Base-by-base conservation (phyloP, 2,113 vertebrate genomes). In the Ovis canadensis region DNA sequence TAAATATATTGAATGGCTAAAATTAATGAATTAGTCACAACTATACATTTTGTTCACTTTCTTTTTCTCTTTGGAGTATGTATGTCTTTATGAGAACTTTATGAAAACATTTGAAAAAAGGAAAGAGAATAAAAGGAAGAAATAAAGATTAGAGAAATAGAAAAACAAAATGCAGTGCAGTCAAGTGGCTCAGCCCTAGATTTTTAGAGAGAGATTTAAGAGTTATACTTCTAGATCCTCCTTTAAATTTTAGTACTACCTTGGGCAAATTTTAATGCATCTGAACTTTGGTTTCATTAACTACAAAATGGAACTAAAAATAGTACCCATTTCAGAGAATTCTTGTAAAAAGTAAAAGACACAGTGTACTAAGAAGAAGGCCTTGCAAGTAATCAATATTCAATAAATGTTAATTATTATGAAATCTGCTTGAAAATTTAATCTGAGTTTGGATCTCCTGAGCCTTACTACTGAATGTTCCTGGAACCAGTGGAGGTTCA, bases 351-450 rank as follows among this genome's bases (percentile, higher is more conserved):
- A 83, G 62, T 86, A 83, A 88, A 88, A 19, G 11, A 52, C 29
- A 17, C 19, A 57, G 4, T 64, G 85, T 85, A 57, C 16, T 71
- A 67, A 86, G 59, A 92, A 88, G 4, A 80, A 17, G 15, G 10
- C 25, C 23, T 96, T 48, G 55, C 10, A 87, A 74, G 77, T 96
- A 95, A 77, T 45, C 7, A 92, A 55, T 87, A 87, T 7, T 77
- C 23, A 83, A 48, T 88, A 93, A n/a, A 27, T 94, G 27, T 52
- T 95, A 83, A 88, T 87, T 94, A 86, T 52, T 92, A 40, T 78
- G 40, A 87, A 95, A 90, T 91, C 64, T 62, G 23, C 67, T 95
- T 97, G 54, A 85, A 97, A 95, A 81, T 21, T 86, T 74, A 89
- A 95, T 12, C 36, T 84, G 48, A 93, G 45, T 83, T 96, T 88